Evolutionary conservation across 2,797 vertebrate genomes (phyloP).

Genomic region (Ataeniobius toweri): DNA sequence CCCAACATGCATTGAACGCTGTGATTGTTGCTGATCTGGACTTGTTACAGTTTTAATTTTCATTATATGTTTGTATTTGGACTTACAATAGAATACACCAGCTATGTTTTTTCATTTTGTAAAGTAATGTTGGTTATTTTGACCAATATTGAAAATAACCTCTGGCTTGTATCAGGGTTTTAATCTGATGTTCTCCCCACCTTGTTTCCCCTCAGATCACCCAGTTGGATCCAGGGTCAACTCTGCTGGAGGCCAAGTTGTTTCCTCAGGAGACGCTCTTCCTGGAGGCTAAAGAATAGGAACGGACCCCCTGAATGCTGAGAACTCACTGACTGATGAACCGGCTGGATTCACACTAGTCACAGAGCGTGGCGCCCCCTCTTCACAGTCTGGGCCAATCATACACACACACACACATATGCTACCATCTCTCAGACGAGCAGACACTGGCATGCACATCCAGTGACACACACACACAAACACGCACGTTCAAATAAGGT

Average conservation of each 20-base stretch:
- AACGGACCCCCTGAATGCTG: conserved; percentile 36
- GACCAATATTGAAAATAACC: not conserved
- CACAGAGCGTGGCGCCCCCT: conserved; percentile 74
- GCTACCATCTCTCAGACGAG: conserved; percentile 71
- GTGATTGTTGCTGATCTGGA: not conserved
- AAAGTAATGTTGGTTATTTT: not conserved
- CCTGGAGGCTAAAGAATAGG: conserved; percentile 96
- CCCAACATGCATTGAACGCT: too few relatives aligned
- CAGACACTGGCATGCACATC: conserved; percentile 70
- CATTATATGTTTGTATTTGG: not conserved
- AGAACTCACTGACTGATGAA: conserved; percentile 64
- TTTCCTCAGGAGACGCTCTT: conserved; percentile 99
- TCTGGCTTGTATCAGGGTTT: not conserved
- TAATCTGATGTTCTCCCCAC: conserved; percentile 5
- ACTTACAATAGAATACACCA: not conserved
- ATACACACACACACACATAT: conserved; percentile 77
- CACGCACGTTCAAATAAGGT: conserved; percentile 70
- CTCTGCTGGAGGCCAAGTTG: conserved; percentile 95
- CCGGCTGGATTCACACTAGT: conserved; percentile 72
- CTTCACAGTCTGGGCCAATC: conserved; percentile 65
- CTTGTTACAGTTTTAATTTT: not conserved
- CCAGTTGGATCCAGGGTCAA: conserved; percentile 92
- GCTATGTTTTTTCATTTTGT: not conserved
- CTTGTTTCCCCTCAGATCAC: conserved; percentile 84
- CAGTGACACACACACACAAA: conserved; percentile 71